Evolutionary conservation across 2,113 vertebrate genomes (phyloP).

Genomic region (rabbit (Oryctolagus cuniculus)): mOryCun1.1 NC_091434.1:101850001-101850500

Average conservation of each 20-base stretch:
- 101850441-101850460: neutral
- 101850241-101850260: neutral
- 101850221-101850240: neutral
- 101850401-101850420: conserved; percentile 31
- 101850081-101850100: neutral
- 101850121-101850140: neutral
- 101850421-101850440: conserved; percentile 23
- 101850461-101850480: neutral
- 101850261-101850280: neutral
- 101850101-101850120: neutral
- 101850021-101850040: neutral
- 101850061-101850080: neutral
- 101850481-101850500: neutral
- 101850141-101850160: neutral
- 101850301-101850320: neutral
- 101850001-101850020: neutral
- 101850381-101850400: conserved; percentile 10
- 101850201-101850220: neutral
- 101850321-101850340: conserved; percentile 48
- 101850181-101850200: neutral
- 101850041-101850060: neutral
- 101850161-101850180: neutral
- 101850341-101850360: conserved; percentile 28
- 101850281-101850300: neutral
- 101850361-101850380: neutral